Evolutionary conservation across 2,113 vertebrate species (phyloP).

Genomic region (Clinocottus analis): DNA sequence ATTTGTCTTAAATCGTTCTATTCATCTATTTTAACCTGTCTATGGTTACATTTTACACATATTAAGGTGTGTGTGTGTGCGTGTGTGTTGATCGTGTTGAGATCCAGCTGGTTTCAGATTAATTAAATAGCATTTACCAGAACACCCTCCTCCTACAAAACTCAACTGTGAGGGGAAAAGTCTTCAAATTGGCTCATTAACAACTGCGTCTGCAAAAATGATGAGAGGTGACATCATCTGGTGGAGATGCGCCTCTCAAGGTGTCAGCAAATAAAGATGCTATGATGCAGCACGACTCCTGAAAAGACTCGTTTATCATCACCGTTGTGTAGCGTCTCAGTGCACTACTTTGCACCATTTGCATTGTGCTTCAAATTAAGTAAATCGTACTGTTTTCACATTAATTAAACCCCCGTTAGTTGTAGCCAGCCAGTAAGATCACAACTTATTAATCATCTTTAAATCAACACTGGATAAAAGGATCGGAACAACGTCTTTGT

Average conservation of each 20-base stretch:
- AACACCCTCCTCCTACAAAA: neutral
- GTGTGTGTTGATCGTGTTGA: neutral
- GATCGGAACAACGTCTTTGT: neutral
- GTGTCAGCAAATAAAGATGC: neutral
- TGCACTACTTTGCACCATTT: neutral
- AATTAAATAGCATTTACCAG: neutral
- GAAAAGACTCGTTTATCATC: neutral
- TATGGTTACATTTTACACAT: neutral
- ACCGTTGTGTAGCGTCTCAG: no score
- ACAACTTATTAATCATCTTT: neutral
- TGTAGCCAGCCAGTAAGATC: neutral
- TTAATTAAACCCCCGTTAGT: neutral
- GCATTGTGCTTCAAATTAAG: neutral
- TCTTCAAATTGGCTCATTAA: neutral
- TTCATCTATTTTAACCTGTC: neutral
- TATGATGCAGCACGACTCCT: neutral
- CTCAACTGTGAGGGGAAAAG: constrained; percentile 1
- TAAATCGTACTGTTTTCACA: neutral
- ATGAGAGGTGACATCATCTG: no score
- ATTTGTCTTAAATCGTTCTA: neutral
- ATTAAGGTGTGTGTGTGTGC: neutral
- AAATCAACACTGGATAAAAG: no score
- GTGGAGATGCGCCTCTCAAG: no score
- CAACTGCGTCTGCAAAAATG: neutral
- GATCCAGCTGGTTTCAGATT: neutral